Conservation (phyloP, 92 coral and sea anemone genomes). For the Paragorgia papillata region DNA sequence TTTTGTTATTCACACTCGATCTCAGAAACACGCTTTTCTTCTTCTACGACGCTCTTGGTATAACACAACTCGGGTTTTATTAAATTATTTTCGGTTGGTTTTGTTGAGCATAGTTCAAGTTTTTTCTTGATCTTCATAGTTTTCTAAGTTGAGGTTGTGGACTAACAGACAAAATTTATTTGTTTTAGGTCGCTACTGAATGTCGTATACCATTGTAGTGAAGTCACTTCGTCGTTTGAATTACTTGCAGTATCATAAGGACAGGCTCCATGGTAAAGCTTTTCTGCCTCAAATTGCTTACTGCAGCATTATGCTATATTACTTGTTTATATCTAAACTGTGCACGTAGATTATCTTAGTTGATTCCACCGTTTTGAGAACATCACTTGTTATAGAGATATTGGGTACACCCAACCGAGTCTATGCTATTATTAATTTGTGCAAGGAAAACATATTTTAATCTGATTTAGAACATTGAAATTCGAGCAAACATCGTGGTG, state of each 20-base stretch:
- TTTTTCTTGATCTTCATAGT: too few species aligned
- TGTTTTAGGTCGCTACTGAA: slow-evolving; percentile 62
- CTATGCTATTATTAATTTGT: background rate
- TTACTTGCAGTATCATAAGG: slow-evolving; percentile 10
- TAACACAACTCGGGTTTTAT: too few species aligned
- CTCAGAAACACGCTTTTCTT: too few species aligned
- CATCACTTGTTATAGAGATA: background rate
- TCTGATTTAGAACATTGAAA: background rate
- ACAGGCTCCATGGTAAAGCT: slow-evolving; percentile 34
- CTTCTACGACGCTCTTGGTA: too few species aligned
- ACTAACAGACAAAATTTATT: background rate
- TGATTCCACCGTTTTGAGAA: slow-evolving; percentile 1
- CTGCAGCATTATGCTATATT: background rate
- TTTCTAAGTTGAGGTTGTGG: too few species aligned
- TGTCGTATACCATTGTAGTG: background rate
- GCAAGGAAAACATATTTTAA: too few species aligned
- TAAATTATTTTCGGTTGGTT: too few species aligned
- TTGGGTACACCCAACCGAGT: background rate
- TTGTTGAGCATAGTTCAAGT: too few species aligned
- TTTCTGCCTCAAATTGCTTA: slow-evolving; percentile 1
- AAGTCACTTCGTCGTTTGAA: slow-evolving; percentile 4
- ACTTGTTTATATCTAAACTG: background rate
- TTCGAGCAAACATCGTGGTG: background rate
- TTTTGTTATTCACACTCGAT: too few species aligned
- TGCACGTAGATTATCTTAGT: too few species aligned